Conservation (phyloP, 92 coral and sea anemone genomes). For the Palythoa grandiflora region DNA sequence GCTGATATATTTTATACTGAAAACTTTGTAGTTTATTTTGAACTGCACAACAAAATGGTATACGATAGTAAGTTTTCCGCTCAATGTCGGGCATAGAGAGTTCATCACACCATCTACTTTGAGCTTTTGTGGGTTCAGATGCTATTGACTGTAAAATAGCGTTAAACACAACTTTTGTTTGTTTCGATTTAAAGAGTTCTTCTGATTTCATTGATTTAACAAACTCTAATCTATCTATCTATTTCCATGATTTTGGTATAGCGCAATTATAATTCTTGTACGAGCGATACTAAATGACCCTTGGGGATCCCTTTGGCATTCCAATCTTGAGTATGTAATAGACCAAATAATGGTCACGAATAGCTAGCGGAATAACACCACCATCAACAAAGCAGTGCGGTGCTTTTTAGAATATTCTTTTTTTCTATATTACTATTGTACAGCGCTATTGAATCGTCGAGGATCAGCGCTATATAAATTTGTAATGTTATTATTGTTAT, state of each 20-base stretch:
- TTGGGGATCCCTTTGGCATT: no score
- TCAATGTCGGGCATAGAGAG: not conserved
- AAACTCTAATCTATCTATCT: not conserved
- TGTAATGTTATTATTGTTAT: no score
- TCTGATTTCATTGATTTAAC: not conserved
- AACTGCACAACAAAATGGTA: not conserved
- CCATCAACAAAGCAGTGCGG: no score
- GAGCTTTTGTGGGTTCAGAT: not conserved
- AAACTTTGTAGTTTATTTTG: slow-evolving; percentile 23
- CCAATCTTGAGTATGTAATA: no score
- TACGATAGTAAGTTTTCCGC: not conserved
- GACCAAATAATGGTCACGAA: no score
- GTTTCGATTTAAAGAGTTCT: not conserved
- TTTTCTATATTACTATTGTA: no score
- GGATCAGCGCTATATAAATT: no score
- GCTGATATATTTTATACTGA: not conserved
- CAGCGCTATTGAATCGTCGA: no score
- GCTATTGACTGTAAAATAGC: slow-evolving; percentile 11
- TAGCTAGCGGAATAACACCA: no score
- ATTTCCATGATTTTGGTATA: slow-evolving; percentile 46
- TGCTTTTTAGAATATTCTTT: no score
- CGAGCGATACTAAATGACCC: no score
- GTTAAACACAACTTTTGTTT: not conserved
- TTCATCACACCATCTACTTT: not conserved
- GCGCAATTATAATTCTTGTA: not conserved